Evolutionary conservation across 1,140 invertebrate species (phyloP).

Genomic region (Brachionus angularis): DNA sequence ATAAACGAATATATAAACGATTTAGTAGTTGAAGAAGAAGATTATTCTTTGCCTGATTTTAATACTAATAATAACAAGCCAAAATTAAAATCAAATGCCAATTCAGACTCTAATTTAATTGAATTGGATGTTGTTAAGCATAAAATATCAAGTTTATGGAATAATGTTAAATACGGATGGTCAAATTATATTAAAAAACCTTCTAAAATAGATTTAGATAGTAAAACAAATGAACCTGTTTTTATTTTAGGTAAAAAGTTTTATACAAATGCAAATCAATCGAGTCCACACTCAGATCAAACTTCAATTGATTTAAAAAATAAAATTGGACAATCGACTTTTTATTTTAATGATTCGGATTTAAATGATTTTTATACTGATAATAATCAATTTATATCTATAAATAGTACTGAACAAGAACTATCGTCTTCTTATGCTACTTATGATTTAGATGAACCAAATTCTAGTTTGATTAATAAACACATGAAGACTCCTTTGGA

Average conservation of each 20-base stretch:
- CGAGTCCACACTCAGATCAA: background rate
- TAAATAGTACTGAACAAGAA: no score
- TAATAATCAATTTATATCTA: no score
- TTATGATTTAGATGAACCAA: background rate
- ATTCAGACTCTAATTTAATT: conserved; percentile 11
- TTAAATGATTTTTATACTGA: no score
- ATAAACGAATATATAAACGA: background rate
- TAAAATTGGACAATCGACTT: no score
- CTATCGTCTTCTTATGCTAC: conserved; percentile 11
- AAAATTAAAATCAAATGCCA: background rate
- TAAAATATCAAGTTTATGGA: conserved; percentile 21
- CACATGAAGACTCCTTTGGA: conserved; percentile 18
- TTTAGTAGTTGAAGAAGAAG: background rate
- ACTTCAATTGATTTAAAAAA: background rate
- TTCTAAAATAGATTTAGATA: background rate
- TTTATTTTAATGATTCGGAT: no score
- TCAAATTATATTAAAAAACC: conserved; percentile 35
- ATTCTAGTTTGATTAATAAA: background rate
- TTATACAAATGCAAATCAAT: background rate
- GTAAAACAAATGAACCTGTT: conserved; percentile 14
- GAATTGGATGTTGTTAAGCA: conserved; percentile 25
- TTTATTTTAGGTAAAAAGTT: conserved; percentile 28
- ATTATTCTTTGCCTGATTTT: background rate
- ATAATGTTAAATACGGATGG: conserved; percentile 42
- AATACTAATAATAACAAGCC: background rate